Evolutionary conservation across 2,113 vertebrate genomes (phyloP), one percentile per base, ranked within the genome.

Genomic region (Calyptommatus sinebrachiatus): DNA sequence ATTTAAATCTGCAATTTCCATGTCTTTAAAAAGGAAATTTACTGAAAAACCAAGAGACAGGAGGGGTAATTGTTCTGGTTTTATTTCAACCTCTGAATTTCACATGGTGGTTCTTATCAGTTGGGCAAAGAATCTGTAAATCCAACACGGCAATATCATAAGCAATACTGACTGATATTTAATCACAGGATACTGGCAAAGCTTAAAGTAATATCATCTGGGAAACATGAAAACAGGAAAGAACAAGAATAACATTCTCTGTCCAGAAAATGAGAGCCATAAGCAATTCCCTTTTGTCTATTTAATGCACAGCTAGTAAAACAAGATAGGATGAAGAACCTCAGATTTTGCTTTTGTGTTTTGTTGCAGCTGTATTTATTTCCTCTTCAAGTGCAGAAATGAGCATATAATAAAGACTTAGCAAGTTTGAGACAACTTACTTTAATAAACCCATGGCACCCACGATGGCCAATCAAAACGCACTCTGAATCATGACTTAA

Each of bases 311-410:
- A 76, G 84, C 79, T 90, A 91, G 87, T 81, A 90, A 92, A 89
- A 91, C 87, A 92, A 86, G 72, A 83, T 0, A 0, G 86, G 88
- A 90, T 76, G 78, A 85, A 78, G 86, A 88, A 48, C 78, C 90
- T 80, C 45, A 31, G 89, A 91, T 82, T 85, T 86, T 86, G 87
- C 12, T 72, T 89, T 87, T 80, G 89, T 92, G 88, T 89, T 91
- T 91, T 88, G 91, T 84, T 90, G 86, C 84, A 86, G 84, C 73
- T 80, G 88, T 41, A 26, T 80, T 92, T 41, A 26, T 80, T 92
- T 91, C 90, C 91, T 90, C 83, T 90, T 87, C 71, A 66, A 73
- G 82, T 80, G 45, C 79, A 67, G 80, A 85, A 81, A 57, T 48
- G 8, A 71, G 46, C 35, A n/a, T n/a, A n/a, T n/a, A n/a, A n/a